Percentiles rank a stretch among this genome's conserved stretches.
Conservation (phyloP, 2,888 invertebrate species). For the Lepeophtheirus nordmannii region DNA sequence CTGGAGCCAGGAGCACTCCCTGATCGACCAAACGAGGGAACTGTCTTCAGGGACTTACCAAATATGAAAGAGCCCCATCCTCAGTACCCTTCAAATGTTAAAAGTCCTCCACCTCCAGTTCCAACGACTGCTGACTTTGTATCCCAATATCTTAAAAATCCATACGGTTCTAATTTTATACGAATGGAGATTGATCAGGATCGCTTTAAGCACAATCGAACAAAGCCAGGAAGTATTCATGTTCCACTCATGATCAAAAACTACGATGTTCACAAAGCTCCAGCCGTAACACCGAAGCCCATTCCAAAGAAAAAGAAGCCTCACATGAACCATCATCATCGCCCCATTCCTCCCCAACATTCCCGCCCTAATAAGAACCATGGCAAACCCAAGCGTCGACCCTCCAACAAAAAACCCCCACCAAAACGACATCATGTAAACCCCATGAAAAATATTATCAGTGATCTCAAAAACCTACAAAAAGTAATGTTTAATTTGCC, state of each 20-base stretch:
- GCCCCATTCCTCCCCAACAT: background rate
- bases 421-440: background rate
- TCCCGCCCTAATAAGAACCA: background rate
- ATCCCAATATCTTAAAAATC: slow-evolving; percentile 10
- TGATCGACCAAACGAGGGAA: background rate
- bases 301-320: background rate
- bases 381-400: slow-evolving; percentile 4
- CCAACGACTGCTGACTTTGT: slow-evolving; percentile 3
- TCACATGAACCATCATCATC: background rate
- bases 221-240: slow-evolving; percentile 9
- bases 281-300: background rate
- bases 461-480: background rate
- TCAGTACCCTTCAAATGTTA: background rate
- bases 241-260: slow-evolving; percentile 14
- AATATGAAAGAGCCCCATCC: background rate
- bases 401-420: background rate
- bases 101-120: background rate
- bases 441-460: background rate
- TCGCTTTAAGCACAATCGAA: slow-evolving; percentile 8
- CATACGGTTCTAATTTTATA: slow-evolving; percentile 19
- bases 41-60: background rate
- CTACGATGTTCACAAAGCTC: background rate
- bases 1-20: slow-evolving; percentile 1
- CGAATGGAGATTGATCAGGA: slow-evolving; percentile 18
- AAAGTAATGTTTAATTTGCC: slow-evolving; percentile 8